Percentiles rank a stretch among this genome's conserved stretches.
Conservation (phyloP, 2,113 vertebrate genomes). For the Myotis davidii region DNA sequence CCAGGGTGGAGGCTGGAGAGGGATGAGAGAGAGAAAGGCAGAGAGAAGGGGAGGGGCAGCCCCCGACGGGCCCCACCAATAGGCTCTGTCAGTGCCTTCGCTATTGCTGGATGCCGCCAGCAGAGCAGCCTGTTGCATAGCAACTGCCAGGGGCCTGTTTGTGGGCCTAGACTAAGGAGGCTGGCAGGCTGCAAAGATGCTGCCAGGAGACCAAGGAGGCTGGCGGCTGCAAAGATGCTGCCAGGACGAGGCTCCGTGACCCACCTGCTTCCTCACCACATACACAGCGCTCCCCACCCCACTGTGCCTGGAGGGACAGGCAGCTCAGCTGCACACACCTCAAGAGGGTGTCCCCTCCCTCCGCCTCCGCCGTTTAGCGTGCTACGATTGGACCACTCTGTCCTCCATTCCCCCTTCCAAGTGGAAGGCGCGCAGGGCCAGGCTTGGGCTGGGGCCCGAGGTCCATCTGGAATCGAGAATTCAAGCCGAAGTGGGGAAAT, state of each 20-base stretch:
- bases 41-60: not conserved
- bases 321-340: not conserved
- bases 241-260: not conserved
- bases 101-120: not conserved
- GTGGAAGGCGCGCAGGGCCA: no score
- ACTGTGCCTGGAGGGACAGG: not conserved
- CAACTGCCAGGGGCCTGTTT: conserved; percentile 58
- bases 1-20: not conserved
- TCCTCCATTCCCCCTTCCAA: not conserved
- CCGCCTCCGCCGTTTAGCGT: accelerated
- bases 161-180: not conserved
- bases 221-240: not conserved
- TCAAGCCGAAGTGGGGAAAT: not conserved
- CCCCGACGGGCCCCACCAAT: not conserved
- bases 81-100: not conserved
- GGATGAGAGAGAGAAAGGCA: not conserved
- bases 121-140: conserved; percentile 79
- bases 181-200: not conserved
- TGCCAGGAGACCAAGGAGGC: not conserved
- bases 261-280: not conserved
- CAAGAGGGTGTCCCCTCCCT: not conserved
- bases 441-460: not conserved
- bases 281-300: not conserved
- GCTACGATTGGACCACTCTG: not conserved
- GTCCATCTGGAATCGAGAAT: not conserved